These are phyloP conservation scores for Parazoanthus atlanticus DNA, from an alignment of 92 coral and sea anemone species.

Conservation along the genomic window DNA sequence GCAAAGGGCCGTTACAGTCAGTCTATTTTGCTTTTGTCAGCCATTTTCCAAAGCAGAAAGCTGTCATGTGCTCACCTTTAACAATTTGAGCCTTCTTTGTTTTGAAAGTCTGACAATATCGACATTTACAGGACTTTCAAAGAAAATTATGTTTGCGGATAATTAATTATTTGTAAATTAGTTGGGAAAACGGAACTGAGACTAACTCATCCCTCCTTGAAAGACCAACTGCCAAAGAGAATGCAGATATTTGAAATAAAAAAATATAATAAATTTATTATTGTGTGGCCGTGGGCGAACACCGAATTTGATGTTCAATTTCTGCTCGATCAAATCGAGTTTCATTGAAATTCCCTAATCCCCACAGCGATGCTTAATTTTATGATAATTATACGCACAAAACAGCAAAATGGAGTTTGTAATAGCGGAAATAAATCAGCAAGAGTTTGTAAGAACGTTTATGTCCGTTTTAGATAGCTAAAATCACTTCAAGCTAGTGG, in stretches of 20 bases:
- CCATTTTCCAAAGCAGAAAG: background rate
- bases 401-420: background rate
- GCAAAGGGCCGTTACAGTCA: too few species aligned
- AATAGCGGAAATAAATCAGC: background rate
- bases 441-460: background rate
- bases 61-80: background rate
- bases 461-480: background rate
- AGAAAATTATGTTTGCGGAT: background rate
- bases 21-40: background rate
- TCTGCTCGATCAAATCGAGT: background rate
- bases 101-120: background rate
- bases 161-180: conserved; percentile 12
- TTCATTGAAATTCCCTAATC: background rate
- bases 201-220: background rate
- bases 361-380: conserved; percentile 1
- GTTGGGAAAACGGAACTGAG: background rate
- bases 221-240: background rate
- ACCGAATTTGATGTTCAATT: background rate
- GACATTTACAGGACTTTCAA: background rate
- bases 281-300: background rate
- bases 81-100: background rate
- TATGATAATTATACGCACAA: background rate
- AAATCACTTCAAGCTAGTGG: background rate
- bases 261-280: conserved; percentile 1
- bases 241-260: background rate